Conservation (phyloP, 2,797 vertebrate genomes). For the Mormyrops boulengeri region DNA sequence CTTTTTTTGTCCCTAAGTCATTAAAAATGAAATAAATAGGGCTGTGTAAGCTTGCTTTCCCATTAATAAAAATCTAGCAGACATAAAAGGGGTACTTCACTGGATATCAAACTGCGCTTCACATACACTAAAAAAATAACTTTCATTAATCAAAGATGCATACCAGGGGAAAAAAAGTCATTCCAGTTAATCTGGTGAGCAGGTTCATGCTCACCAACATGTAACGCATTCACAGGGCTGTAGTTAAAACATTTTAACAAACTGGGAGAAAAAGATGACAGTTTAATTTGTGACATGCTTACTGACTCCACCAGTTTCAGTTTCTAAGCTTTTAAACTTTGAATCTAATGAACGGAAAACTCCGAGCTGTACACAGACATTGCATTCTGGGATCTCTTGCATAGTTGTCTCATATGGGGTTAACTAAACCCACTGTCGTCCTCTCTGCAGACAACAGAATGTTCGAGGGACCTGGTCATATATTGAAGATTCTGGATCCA, state of each 20-base stretch:
- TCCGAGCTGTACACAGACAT: neutral
- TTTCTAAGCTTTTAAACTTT: neutral
- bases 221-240: slow-evolving; percentile 32
- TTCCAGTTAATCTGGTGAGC: slow-evolving; percentile 25
- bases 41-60: slow-evolving; percentile 22
- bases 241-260: slow-evolving; percentile 29
- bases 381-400: slow-evolving; percentile 50
- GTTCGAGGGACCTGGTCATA: slow-evolving; percentile 56
- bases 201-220: slow-evolving; percentile 23
- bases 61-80: slow-evolving; percentile 40
- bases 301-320: slow-evolving; percentile 29
- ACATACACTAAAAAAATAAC: slow-evolving; percentile 28
- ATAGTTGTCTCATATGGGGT: slow-evolving; percentile 62
- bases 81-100: slow-evolving; percentile 21
- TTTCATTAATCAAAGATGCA: slow-evolving; percentile 29
- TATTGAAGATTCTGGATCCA: slow-evolving; percentile 74
- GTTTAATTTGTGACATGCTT: slow-evolving; percentile 50
- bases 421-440: slow-evolving; percentile 34
- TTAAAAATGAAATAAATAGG: slow-evolving; percentile 41
- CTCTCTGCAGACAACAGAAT: slow-evolving; percentile 11
- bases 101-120: slow-evolving; percentile 33
- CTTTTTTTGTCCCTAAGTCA: slow-evolving; percentile 32
- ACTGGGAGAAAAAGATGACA: neutral
- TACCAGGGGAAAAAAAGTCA: slow-evolving; percentile 27
- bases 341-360: neutral